These are phyloP conservation scores for Pyrocoelia pectoralis DNA, from an alignment of 2,888 invertebrate genomes.

Conservation along the genomic window DNA sequence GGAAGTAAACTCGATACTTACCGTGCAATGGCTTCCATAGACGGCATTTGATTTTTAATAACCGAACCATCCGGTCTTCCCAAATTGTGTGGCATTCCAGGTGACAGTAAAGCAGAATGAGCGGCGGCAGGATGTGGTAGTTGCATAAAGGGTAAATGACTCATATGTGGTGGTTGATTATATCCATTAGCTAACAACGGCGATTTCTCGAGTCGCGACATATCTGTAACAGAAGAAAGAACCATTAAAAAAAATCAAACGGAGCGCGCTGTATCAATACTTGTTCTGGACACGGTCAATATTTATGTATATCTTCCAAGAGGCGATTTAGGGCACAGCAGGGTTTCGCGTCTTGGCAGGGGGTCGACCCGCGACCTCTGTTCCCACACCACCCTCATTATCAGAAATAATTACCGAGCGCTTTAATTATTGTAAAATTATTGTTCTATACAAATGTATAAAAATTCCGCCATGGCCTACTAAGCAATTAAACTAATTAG, in stretches of 20 bases:
- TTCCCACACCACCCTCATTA: conserved; percentile 58
- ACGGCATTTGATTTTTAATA: conserved; percentile 87
- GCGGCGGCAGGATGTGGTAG: conserved; percentile 78
- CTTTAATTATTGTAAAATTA: conserved; percentile 37
- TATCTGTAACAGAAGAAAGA: conserved; percentile 69
- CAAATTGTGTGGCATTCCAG: conserved; percentile 87
- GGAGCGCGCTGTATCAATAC: conserved; percentile 14
- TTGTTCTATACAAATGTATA: conserved; percentile 12
- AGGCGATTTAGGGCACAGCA: conserved; percentile 54
- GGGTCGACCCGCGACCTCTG: conserved; percentile 52
- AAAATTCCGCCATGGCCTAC: conserved; percentile 16
- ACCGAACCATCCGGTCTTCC: conserved; percentile 84
- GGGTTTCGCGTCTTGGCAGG: conserved; percentile 49
- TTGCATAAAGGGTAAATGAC: conserved; percentile 96
- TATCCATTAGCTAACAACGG: conserved; percentile 92
- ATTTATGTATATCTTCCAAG: conserved; percentile 47
- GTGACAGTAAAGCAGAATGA: conserved; percentile 84
- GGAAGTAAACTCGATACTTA: conserved; percentile 53
- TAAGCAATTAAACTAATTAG: conserved; percentile 36
- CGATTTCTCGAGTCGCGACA: conserved; percentile 89
- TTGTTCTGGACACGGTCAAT: conserved; percentile 34
- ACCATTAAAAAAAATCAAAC: conserved; percentile 17
- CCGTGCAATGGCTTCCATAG: conserved; percentile 92
- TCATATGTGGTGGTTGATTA: conserved; percentile 91
- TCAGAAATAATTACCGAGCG: conserved; percentile 54